A percentile compares a stretch with the other conserved stretches of the same genome.
phyloP scores from a whole-genome alignment of 2,113 vertebrate species.

The Hymenochirus boettgeri region DNA sequence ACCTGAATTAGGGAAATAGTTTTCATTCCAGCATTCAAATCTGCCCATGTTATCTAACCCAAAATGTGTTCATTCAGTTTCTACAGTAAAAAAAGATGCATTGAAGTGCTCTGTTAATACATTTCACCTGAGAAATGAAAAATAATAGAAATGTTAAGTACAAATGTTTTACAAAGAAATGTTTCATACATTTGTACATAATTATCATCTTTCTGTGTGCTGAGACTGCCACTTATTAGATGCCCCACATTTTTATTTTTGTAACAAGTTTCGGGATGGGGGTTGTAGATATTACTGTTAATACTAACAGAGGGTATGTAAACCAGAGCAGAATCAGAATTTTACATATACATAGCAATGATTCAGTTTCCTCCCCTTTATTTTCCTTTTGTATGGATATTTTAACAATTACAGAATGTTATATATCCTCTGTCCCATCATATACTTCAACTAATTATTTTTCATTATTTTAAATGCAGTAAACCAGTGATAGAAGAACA shows the following conservation, averaged over 20 bases:
- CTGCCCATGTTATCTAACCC: too few species aligned
- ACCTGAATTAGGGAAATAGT: too few species aligned
- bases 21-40: too few species aligned
- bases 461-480: too few species aligned
- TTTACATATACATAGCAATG: too few species aligned
- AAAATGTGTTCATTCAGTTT: too few species aligned
- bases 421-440: too few species aligned
- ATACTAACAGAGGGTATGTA: conserved; percentile 2
- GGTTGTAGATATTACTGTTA: background rate
- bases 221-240: conserved; percentile 72
- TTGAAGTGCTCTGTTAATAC: background rate
- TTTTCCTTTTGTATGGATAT: background rate
- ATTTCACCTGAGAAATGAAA: conserved; percentile 49
- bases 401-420: too few species aligned
- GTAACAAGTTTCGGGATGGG: conserved; percentile 53
- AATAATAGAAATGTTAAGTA: conserved; percentile 80
- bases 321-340: too few species aligned
- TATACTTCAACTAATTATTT: too few species aligned
- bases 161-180: conserved; percentile 72
- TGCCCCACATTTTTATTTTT: conserved; percentile 81
- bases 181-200: conserved; percentile 83
- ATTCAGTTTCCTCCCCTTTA: background rate
- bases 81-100: too few species aligned
- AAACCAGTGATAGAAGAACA: too few species aligned
- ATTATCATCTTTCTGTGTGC: conserved; percentile 68